phyloP scores from a whole-genome alignment of 2,888 invertebrate genomes.

The Phortica okadai region DNA sequence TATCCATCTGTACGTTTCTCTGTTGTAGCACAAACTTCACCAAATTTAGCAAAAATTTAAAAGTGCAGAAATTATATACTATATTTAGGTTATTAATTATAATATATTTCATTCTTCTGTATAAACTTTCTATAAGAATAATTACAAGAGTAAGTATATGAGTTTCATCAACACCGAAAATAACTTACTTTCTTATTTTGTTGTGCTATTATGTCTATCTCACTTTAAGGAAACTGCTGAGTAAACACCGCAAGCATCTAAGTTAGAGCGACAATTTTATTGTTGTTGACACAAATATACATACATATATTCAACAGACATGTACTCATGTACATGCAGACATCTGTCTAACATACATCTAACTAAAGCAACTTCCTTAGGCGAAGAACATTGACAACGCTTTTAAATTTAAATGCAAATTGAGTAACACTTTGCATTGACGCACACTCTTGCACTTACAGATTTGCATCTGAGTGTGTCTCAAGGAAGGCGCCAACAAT shows the following conservation, averaged over 20 bases:
- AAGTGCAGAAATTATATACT: too few relatives aligned
- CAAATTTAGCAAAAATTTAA: too few relatives aligned
- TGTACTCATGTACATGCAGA: conserved; percentile 11
- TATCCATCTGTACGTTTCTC: too few relatives aligned
- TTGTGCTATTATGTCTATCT: background rate
- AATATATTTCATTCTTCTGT: too few relatives aligned
- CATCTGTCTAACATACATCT: background rate
- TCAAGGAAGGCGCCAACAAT: background rate
- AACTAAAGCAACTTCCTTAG: background rate
- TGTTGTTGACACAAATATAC: background rate
- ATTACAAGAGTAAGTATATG: too few relatives aligned
- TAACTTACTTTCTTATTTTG: too few relatives aligned
- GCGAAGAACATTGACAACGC: background rate
- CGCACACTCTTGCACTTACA: background rate
- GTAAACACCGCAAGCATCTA: background rate
- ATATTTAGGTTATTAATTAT: too few relatives aligned
- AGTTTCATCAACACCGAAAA: too few relatives aligned
- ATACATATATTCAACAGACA: background rate
- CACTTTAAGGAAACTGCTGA: background rate
- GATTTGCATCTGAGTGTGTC: background rate
- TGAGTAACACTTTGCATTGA: conserved; percentile 25
- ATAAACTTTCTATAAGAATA: too few relatives aligned
- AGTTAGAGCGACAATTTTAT: conserved; percentile 27
- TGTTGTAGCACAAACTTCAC: too few relatives aligned
- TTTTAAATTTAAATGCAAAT: conserved; percentile 54